Conservation (phyloP, 2,797 vertebrate genomes). For the Diplodus puntazzo region DNA sequence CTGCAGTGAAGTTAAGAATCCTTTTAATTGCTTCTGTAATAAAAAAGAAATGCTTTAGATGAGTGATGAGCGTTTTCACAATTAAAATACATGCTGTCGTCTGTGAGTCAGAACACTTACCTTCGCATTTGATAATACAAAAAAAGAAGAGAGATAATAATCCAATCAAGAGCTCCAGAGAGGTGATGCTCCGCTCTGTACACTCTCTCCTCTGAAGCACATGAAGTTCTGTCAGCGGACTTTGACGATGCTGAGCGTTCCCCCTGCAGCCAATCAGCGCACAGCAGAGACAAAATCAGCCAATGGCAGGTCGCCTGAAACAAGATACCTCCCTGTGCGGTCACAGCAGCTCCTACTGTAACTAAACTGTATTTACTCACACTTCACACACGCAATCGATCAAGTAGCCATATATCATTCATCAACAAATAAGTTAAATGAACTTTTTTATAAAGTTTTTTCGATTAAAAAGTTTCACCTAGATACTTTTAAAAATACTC, state of each 20-base stretch:
- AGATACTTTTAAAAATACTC: neutral
- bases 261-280: conserved; percentile 74
- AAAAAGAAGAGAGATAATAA: no score
- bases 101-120: conserved; percentile 27
- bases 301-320: conserved; percentile 77
- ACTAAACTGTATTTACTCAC: neutral
- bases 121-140: conserved; percentile 11
- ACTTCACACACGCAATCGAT: conserved; percentile 27
- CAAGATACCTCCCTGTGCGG: conserved; percentile 21
- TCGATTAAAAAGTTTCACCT: neutral
- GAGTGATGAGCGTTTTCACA: neutral
- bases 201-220: conserved; percentile 27
- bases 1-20: conserved; percentile 27
- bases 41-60: neutral
- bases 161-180: conserved; percentile 1
- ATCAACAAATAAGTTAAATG: no score
- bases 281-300: conserved; percentile 44
- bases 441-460: neutral
- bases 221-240: conserved; percentile 24
- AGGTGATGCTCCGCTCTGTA: neutral
- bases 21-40: conserved; percentile 20
- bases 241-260: conserved; percentile 63
- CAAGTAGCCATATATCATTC: neutral
- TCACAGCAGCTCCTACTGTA: conserved; percentile 15
- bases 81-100: fast-evolving